Base-by-base conservation (phyloP, 2,113 vertebrate genomes). In the Rhea pennata region DNA sequence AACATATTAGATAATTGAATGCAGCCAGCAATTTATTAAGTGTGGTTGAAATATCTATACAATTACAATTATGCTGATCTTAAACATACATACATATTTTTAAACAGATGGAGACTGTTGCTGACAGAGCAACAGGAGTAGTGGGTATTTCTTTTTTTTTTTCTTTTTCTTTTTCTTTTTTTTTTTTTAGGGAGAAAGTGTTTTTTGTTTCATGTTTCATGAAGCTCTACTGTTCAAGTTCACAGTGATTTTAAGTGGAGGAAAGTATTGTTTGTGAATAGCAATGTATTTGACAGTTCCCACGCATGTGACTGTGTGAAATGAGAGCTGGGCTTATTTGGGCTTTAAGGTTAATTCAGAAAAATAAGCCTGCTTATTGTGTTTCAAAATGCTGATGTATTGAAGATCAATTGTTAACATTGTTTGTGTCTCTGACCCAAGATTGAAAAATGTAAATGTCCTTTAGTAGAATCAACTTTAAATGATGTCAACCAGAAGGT, bases 381-480 rank as follows among this genome's bases (percentile, higher is more conserved):
- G 39, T 87, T 48, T 14, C 50, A 88, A 96, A 94, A 95, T 90
- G 94, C 95, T 59, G 22, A 62, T 84, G 62, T 73, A 33, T 62
- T 92, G 90, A 84, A 51, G 48, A 89, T 23, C 3, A 16, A 40
- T 84, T 86, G 59, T 95, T 95, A 56, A 84, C 78, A 74, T 61
- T 65, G 70, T 58, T 95, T 77, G 6, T 91, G 78, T 96, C 75
- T 96, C 58, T 91, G 51, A 83, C 33, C 3, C 19, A 39, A 33
- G 50, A 90, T 58, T 3, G 4, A 87, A 73, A 26, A 51, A 48
- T 82, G 48, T 6, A n/a, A 92, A 88, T 23, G 2, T 89, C 89
- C 82, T 96, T 95, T 88, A 92, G 71, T 92, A 79, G 72, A 96
- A 97, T 96, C 92, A 65, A 42, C 61, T 93, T 95, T 78, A 94